These are phyloP conservation scores for Steinernema hermaphroditum DNA, from an alignment of 2,888 invertebrate species.

Conservation along the genomic window DNA sequence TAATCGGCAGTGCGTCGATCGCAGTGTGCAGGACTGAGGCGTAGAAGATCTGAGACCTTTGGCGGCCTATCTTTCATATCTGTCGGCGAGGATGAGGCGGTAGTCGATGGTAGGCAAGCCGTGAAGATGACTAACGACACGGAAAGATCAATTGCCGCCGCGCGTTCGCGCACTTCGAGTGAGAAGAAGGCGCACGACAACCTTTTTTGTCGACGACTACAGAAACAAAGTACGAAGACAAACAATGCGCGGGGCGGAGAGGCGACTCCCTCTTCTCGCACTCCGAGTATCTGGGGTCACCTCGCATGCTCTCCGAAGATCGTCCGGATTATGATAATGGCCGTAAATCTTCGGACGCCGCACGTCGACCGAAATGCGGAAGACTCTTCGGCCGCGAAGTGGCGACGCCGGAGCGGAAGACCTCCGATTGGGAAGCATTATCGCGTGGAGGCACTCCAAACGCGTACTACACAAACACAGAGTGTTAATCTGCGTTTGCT, in stretches of 20 bases:
- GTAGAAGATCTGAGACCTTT: too few relatives aligned
- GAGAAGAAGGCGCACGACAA: conserved; percentile 21
- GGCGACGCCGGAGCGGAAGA: background rate
- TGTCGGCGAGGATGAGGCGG: conserved; percentile 24
- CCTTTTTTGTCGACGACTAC: conserved; percentile 11
- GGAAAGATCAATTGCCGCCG: conserved; percentile 30
- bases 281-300: too few relatives aligned
- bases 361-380: background rate
- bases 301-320: background rate
- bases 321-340: conserved; percentile 23
- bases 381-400: conserved; percentile 17
- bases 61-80: background rate
- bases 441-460: conserved; percentile 8
- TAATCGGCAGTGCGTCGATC: too few relatives aligned
- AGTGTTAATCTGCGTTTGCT: conserved; percentile 29
- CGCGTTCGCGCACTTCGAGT: conserved; percentile 23
- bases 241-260: background rate
- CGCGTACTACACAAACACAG: conserved; percentile 27
- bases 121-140: conserved; percentile 30
- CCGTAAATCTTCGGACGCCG: conserved; percentile 6
- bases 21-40: too few relatives aligned
- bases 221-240: conserved; percentile 24
- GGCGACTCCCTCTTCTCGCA: too few relatives aligned
- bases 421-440: conserved; percentile 25
- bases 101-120: conserved; percentile 26